Conservation (phyloP, 2,113 vertebrate genomes). For the Bothrops jararaca region DNA sequence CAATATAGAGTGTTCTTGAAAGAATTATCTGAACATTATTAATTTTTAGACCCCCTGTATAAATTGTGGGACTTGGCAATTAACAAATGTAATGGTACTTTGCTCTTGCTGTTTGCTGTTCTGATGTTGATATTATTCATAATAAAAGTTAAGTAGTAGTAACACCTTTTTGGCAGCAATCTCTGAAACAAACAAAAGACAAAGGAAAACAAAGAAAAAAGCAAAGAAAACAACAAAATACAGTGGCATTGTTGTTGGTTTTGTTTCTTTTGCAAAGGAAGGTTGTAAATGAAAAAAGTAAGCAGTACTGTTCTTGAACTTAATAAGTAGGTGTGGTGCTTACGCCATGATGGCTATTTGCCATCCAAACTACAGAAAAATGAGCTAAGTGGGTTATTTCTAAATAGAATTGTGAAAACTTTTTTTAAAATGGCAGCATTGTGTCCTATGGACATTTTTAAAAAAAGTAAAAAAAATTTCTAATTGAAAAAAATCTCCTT, state of each 20-base stretch:
- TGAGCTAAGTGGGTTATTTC: background rate
- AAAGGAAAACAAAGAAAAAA: too few species aligned
- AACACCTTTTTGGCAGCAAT: background rate
- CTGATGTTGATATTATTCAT: background rate
- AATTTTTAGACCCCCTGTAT: background rate
- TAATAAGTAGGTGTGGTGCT: background rate
- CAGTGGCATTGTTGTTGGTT: background rate
- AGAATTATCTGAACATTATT: background rate
- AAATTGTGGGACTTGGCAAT: background rate
- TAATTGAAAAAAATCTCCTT: background rate
- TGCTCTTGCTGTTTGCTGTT: background rate
- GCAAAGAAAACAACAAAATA: background rate
- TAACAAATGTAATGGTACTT: background rate
- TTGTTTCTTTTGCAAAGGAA: background rate
- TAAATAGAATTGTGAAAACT: background rate
- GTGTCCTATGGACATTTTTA: background rate
- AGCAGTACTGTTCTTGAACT: background rate
- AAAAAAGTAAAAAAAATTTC: background rate
- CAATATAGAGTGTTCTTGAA: background rate
- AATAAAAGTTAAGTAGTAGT: background rate
- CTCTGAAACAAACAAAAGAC: background rate
- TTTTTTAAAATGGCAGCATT: background rate
- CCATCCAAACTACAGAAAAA: background rate
- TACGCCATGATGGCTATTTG: background rate
- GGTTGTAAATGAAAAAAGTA: background rate